These are phyloP conservation scores for Pseudopodoces humilis DNA, from an alignment of 2,113 vertebrate genomes.

Conservation along the genomic window DNA sequence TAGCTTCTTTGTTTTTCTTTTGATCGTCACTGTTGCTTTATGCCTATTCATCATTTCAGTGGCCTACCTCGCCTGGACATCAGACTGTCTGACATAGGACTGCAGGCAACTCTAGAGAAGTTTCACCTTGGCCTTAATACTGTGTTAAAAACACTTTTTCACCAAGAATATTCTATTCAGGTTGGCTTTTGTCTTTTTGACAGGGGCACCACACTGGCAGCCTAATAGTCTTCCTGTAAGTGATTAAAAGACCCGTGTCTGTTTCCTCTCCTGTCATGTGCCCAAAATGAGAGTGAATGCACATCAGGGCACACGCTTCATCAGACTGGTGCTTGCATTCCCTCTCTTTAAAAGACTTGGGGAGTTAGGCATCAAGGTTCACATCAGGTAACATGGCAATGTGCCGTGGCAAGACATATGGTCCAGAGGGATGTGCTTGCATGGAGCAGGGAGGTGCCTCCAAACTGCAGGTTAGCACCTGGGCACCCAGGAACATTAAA, in stretches of 20 bases:
- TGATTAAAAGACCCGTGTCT: background rate
- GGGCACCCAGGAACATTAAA: background rate
- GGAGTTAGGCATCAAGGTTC: background rate
- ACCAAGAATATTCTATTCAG: background rate
- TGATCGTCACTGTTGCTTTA: background rate
- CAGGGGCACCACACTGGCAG: background rate
- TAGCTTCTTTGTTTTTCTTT: background rate
- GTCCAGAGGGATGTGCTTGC: background rate
- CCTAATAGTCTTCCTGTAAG: background rate
- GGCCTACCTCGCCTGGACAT: background rate
- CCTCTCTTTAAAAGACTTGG: background rate
- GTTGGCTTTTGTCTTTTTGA: background rate
- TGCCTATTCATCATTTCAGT: background rate
- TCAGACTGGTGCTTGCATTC: background rate
- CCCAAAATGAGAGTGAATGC: background rate
- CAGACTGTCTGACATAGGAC: background rate
- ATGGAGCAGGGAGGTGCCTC: background rate
- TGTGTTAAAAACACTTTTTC: background rate
- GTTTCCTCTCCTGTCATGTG: background rate
- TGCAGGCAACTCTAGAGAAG: background rate
- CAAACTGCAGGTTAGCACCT: background rate
- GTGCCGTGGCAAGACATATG: fast-evolving
- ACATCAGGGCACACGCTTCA: fast-evolving
- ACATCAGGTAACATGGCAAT: background rate
- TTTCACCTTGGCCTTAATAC: background rate